Percentiles rank a stretch among this genome's conserved stretches.
Conservation (phyloP, 2,888 invertebrate genomes). For the Latrodectus hesperus region DNA sequence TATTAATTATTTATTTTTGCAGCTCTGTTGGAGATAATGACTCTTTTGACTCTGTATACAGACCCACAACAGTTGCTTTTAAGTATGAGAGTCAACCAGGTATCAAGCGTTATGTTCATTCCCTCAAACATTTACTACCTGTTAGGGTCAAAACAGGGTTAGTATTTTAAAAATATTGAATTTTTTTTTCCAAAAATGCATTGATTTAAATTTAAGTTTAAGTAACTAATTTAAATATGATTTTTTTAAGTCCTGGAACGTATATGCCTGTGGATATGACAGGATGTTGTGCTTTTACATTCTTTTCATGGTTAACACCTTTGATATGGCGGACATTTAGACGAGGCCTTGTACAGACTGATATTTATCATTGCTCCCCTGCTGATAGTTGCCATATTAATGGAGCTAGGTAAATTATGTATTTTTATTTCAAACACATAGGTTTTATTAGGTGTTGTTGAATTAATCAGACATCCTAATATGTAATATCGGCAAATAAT, state of each 20-base stretch:
- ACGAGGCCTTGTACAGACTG: slow-evolving; percentile 75
- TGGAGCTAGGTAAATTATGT: slow-evolving; percentile 76
- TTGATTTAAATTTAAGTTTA: neutral
- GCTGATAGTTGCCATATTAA: slow-evolving; percentile 77
- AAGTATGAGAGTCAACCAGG: slow-evolving; percentile 66
- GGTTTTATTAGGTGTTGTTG: too few species aligned
- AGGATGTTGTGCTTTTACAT: slow-evolving; percentile 77
- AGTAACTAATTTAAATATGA: neutral
- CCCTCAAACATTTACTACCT: slow-evolving; percentile 66
- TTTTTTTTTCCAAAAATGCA: neutral
- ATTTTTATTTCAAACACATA: too few species aligned
- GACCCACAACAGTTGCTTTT: slow-evolving; percentile 63
- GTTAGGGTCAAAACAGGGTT: slow-evolving; percentile 67
- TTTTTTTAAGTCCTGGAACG: slow-evolving; percentile 62
- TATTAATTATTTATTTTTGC: slow-evolving; percentile 4
- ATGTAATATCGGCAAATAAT: too few species aligned
- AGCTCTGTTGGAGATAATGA: slow-evolving; percentile 60
- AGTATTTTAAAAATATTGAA: neutral
- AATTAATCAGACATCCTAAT: too few species aligned
- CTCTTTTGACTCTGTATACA: slow-evolving; percentile 65
- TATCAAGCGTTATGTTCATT: slow-evolving; percentile 57
- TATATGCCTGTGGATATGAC: slow-evolving; percentile 76
- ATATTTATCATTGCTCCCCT: slow-evolving; percentile 76
- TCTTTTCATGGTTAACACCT: slow-evolving; percentile 78
- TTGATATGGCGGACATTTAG: slow-evolving; percentile 78